phyloP scores from a whole-genome alignment of 2,888 invertebrate genomes.

The Frankliniella intonsa region DNA sequence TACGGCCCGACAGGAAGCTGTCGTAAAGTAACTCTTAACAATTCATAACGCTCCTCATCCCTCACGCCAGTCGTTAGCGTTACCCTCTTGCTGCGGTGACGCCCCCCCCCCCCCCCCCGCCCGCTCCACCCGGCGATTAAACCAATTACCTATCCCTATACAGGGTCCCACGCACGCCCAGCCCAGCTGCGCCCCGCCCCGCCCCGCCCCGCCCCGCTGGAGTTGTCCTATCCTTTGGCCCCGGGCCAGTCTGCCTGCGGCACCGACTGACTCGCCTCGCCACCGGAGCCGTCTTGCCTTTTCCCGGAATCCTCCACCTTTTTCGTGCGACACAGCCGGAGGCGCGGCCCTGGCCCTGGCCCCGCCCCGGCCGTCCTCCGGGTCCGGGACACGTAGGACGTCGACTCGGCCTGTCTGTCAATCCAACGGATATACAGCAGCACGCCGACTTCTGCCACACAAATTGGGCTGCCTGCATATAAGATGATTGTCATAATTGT shows the following conservation, averaged over 20 bases:
- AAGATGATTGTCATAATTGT: conserved; percentile 9
- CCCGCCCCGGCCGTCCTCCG: not conserved
- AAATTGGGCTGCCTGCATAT: not conserved
- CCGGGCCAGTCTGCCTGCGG: no score
- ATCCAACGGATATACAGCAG: not conserved
- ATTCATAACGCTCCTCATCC: no score
- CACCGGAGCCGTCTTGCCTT: not conserved
- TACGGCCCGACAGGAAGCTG: no score
- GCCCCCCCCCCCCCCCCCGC: not conserved
- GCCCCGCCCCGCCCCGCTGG: not conserved
- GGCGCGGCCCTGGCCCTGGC: not conserved
- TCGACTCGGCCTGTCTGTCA: not conserved
- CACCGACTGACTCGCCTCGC: no score
- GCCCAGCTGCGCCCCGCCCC: not conserved
- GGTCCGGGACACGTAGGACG: no score
- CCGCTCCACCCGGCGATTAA: no score
- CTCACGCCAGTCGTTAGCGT: no score
- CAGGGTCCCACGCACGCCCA: not conserved
- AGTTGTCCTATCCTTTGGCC: no score
- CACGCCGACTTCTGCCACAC: not conserved
- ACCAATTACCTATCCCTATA: no score
- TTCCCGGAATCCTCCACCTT: not conserved
- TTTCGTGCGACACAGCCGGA: not conserved
- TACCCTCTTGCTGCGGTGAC: not conserved
- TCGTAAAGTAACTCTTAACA: no score